Evolutionary conservation across 1,140 invertebrate genomes (phyloP).

Genomic region (Eriocheir sinensis): DNA sequence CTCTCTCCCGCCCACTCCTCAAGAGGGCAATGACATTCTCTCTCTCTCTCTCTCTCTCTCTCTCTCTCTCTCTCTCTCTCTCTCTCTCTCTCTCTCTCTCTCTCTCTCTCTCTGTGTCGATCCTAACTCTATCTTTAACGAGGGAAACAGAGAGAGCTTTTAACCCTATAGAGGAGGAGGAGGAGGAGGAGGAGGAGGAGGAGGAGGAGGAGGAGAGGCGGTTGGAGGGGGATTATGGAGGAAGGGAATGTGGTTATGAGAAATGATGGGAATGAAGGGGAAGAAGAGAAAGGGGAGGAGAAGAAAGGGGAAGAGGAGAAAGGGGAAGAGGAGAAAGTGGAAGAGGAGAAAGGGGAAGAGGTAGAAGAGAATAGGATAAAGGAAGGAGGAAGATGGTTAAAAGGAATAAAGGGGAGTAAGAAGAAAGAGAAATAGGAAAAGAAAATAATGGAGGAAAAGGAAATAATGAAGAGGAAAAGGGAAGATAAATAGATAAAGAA

Average conservation of each 20-base stretch:
- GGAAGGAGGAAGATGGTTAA: not conserved
- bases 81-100: conserved; percentile 27
- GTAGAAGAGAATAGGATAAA: not conserved
- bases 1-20: not conserved
- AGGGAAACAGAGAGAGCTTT: not conserved
- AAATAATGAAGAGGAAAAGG: not conserved
- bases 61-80: conserved; percentile 21
- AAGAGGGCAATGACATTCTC: not conserved
- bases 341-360: not conserved
- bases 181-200: not conserved
- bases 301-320: not conserved
- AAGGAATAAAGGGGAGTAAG: not conserved
- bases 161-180: not conserved
- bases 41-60: not conserved
- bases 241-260: too few species aligned
- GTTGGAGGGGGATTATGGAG: not conserved
- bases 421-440: not conserved
- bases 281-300: not conserved
- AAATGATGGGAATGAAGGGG: not conserved
- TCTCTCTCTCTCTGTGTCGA: not conserved
- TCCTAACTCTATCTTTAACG: not conserved
- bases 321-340: not conserved
- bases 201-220: not conserved
- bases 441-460: not conserved
- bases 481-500: not conserved